Base-by-base conservation (phyloP, 2,113 vertebrate species). In the Chloebia gouldiae region DNA sequence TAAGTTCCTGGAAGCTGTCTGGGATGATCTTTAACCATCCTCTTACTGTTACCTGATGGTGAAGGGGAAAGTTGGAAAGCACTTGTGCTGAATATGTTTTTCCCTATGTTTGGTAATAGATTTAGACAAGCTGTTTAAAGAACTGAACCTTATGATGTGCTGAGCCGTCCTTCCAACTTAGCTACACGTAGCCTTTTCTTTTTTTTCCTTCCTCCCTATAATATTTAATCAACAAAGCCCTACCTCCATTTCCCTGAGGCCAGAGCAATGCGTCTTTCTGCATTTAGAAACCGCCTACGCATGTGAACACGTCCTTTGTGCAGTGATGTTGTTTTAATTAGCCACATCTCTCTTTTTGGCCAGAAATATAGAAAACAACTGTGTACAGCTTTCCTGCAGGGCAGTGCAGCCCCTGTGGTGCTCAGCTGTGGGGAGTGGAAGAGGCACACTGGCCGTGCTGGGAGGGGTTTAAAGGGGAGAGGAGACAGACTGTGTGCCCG, bases 51-150 rank as follows among this genome's bases (percentile, higher is more conserved):
- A 88, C 93, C 86, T 94, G 92, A 69, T 31, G 42, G 69, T 76
- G 88, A 91, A 94, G 61, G 57, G 57, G 78, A 94, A 90, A 94
- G 53, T 91, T 96, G 92, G 91, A 94, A 95, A 84, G 63, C 59
- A 19, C 73, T 70, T 86, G 39, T 64, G 71, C 70, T 94, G 75
- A 81, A 96, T 96, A 90, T 95, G 77, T 44, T 82, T 93, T 90
- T 81, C 54, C 60, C 85, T 89, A 4, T 94, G 82, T 96, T 96
- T 96, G 87, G 77, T 96, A 92, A 96, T 89, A 91, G 87, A 87
- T 77, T 94, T 87, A 88, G 79, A 96, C 90, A 90, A 90, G 86
- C 91, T 91, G 68, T 96, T 96, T 96, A 94, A 97, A 95, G 75
- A 93, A 88, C 83, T 50, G 86, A 94, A 85, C 49, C 57, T 84